Conservation (phyloP, 2,888 invertebrate genomes). For the Lamproptera curius region DNA sequence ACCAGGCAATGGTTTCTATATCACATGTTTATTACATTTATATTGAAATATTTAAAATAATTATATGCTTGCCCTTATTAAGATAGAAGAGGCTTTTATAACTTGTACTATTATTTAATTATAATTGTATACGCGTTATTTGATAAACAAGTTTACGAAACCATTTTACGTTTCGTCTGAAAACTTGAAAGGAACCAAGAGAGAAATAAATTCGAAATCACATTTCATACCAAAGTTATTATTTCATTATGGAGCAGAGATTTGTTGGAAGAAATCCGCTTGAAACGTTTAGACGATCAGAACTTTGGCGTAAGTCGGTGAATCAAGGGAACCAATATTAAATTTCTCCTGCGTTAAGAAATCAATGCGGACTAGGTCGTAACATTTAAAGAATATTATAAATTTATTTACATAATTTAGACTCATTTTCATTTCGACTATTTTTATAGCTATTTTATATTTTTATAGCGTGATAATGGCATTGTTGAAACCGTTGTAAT, state of each 20-base stretch:
- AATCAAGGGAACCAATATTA: constrained; percentile 7
- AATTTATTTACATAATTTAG: background rate
- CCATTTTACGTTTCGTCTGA: background rate
- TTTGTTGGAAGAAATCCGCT: background rate
- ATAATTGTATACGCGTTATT: too few species aligned
- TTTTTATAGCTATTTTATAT: too few species aligned
- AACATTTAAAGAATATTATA: background rate
- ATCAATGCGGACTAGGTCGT: constrained; percentile 26
- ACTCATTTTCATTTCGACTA: too few species aligned
- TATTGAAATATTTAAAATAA: too few species aligned
- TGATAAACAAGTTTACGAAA: too few species aligned
- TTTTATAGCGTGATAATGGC: too few species aligned
- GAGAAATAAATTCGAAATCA: background rate
- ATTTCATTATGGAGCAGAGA: constrained; percentile 7
- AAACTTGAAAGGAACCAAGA: background rate
- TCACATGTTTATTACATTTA: too few species aligned
- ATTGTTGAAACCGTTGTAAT: too few species aligned
- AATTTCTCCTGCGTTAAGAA: constrained; percentile 22
- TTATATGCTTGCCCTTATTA: too few species aligned
- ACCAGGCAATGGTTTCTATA: too few species aligned
- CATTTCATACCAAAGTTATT: constrained; percentile 13
- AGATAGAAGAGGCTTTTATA: background rate
- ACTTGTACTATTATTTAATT: background rate
- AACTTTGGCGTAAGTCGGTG: constrained; percentile 3
- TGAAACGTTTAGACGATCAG: constrained; percentile 6